Conservation (phyloP, 2,113 vertebrate genomes). For the Gambusia affinis region DNA sequence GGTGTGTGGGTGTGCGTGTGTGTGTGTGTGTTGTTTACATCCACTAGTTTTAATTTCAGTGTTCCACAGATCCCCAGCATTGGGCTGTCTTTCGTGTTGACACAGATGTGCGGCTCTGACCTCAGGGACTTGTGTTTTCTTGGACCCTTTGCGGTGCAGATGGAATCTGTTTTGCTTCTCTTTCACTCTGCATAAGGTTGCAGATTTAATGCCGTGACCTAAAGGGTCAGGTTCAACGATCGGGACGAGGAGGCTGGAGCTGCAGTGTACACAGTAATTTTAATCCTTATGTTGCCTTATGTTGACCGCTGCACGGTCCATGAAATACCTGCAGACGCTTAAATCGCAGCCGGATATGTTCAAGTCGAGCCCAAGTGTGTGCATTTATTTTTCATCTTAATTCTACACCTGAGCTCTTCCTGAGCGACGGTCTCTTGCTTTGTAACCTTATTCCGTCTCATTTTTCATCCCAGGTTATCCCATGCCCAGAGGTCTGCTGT, state of each 20-base stretch:
- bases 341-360: slow-evolving; percentile 11
- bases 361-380: background rate
- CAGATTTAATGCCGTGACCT: slow-evolving; percentile 12
- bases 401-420: background rate
- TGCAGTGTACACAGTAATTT: slow-evolving; percentile 6
- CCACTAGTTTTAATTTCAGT: slow-evolving; percentile 52
- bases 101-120: slow-evolving; percentile 68
- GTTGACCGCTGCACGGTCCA: background rate
- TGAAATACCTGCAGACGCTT: slow-evolving; percentile 11
- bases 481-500: slow-evolving; percentile 86
- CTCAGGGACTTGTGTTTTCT: slow-evolving; percentile 36
- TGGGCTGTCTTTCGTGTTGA: slow-evolving; percentile 60
- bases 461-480: slow-evolving; percentile 80
- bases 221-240: slow-evolving; percentile 5
- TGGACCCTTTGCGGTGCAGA: slow-evolving; percentile 42
- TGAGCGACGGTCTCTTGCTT: background rate
- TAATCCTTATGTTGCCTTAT: too few relatives aligned
- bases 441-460: background rate
- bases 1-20: slow-evolving; percentile 47
- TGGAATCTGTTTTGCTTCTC: slow-evolving; percentile 49
- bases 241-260: background rate
- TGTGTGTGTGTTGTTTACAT: slow-evolving; percentile 54
- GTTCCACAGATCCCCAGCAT: slow-evolving; percentile 44
- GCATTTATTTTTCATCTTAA: background rate
- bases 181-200: slow-evolving; percentile 22